Evolutionary conservation across 2,113 vertebrate species (phyloP), one percentile per base, ranked within the genome.

Genomic region (Paramisgurnus dabryanus): DNA sequence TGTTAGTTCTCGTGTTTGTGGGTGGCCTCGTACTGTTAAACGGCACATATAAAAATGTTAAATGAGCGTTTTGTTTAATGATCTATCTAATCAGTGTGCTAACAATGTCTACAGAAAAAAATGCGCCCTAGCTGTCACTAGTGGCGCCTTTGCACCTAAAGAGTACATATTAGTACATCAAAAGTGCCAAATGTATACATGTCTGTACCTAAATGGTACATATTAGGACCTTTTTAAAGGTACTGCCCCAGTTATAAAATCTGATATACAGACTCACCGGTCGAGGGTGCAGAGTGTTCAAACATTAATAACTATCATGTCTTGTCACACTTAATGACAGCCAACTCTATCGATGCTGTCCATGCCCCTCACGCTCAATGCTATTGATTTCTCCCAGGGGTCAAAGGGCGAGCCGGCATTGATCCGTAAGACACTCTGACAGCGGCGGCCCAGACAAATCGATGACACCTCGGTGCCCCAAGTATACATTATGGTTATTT

Each of bases 381-480:
- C 63, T 83, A 96, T 94, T 93, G 95, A 97, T 96, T 94, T 90
- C 87, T 94, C 92, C 85, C 88, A 91, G 91, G 93, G 95, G 94
- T 96, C 93, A 95, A 93, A 93, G 93, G 92, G 92, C 93, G 90
- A 90, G 88, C 91, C 92, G 92, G 88, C 92, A 96, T 94, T 93
- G 94, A 96, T 95, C 92, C 91, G 89, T 89, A 88, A 95, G 94
- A 95, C 90, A 93, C 92, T 91, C 93, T 97, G 94, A 97, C 91
- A 93, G 93, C 93, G 93, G 89, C 89, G 90, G 91, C 93, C 93
- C 94, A 96, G 95, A 95, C 92, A 93, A 94, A 96, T 98, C 94
- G 93, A 96, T 96, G 90, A 90, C 90, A 93, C 89, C 90, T 93
- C 91, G 88, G 93, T 94, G 93, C 95, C 88, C 91, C 94, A 91